Evolutionary conservation across 2,888 invertebrate genomes (phyloP).

Genomic region (Acleris literana): DNA sequence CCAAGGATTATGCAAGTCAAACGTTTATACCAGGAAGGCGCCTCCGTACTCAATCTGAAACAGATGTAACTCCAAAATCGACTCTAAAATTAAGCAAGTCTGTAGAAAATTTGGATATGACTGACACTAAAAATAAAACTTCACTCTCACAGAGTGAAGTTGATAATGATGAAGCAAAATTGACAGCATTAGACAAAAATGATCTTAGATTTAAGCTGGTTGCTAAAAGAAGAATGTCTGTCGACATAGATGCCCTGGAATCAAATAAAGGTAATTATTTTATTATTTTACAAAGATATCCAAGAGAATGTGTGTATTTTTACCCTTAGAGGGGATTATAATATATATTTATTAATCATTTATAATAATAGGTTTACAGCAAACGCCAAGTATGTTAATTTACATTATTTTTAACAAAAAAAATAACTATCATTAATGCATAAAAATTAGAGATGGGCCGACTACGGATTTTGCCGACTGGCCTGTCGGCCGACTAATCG

Average conservation of each 20-base stretch:
- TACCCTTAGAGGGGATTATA: no score
- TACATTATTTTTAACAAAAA: no score
- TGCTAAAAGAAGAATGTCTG: slow-evolving; percentile 49
- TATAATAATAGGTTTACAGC: no score
- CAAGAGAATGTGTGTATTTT: neutral
- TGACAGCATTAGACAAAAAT: slow-evolving; percentile 39
- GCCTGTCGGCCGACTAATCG: no score
- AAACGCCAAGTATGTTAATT: no score
- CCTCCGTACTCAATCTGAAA: slow-evolving; percentile 30
- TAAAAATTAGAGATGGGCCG: no score
- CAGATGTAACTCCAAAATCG: neutral
- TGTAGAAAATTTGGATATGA: neutral
- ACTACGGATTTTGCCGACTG: no score
- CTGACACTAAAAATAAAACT: neutral
- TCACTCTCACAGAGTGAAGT: neutral
- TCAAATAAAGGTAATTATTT: slow-evolving; percentile 37
- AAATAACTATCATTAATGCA: no score
- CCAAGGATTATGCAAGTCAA: slow-evolving; percentile 29
- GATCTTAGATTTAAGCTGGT: slow-evolving; percentile 56
- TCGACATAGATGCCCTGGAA: neutral
- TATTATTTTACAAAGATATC: neutral
- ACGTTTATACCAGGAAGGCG: slow-evolving; percentile 7
- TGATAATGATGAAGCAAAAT: neutral
- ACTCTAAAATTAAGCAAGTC: slow-evolving; percentile 15
- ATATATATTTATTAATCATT: no score